These are phyloP conservation scores for Mamestra configurata DNA, from an alignment of 1,140 invertebrate genomes.

Conservation along the genomic window DNA sequence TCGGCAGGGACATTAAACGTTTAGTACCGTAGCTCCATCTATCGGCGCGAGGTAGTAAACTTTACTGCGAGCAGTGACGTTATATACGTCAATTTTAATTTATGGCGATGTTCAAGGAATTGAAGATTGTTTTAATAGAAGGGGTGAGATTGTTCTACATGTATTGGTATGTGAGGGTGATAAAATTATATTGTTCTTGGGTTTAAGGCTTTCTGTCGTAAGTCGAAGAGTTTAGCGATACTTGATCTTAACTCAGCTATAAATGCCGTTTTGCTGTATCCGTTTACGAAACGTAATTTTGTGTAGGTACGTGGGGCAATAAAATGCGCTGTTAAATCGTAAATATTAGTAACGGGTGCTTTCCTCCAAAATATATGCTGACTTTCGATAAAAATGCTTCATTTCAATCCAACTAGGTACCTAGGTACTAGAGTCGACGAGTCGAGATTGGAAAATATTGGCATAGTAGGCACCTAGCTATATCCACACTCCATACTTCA, in stretches of 20 bases:
- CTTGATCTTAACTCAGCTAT: background rate
- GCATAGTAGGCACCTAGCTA: too few relatives aligned
- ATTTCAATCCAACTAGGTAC: too few relatives aligned
- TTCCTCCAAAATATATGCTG: too few relatives aligned
- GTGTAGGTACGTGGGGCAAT: background rate
- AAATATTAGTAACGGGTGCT: background rate
- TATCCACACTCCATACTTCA: too few relatives aligned
- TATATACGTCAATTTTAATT: constrained; percentile 20
- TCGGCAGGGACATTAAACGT: constrained; percentile 6
- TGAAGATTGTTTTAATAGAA: constrained; percentile 23
- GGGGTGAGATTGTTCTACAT: constrained; percentile 21
- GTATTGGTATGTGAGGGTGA: constrained; percentile 16
- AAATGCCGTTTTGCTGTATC: background rate
- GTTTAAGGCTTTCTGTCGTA: background rate
- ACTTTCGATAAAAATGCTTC: too few relatives aligned
- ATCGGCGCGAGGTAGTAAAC: constrained; percentile 12
- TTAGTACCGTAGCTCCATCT: constrained; percentile 19
- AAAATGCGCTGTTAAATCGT: background rate
- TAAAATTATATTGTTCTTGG: constrained; percentile 26
- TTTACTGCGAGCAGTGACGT: constrained; percentile 15
- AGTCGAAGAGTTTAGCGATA: background rate
- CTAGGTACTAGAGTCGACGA: too few relatives aligned
- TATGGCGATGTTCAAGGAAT: constrained; percentile 30
- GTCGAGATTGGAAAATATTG: too few relatives aligned
- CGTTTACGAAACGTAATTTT: background rate